Conservation (phyloP, 2,888 invertebrate genomes). For the Diaperis boleti region DNA sequence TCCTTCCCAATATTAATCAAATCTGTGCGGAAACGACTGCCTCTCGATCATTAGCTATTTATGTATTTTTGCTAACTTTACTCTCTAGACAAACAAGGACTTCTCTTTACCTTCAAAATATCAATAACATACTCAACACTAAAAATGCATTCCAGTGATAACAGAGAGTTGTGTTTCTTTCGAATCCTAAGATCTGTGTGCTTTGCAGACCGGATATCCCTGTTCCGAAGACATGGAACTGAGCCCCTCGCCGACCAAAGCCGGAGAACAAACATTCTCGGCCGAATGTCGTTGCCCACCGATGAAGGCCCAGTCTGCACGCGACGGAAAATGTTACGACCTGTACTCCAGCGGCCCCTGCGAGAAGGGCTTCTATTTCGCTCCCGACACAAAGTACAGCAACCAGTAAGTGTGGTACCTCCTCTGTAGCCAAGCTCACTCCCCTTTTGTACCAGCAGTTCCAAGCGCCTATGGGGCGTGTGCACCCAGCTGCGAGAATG, state of each 20-base stretch:
- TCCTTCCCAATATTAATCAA: too few species aligned
- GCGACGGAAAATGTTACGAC: constrained; percentile 78
- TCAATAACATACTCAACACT: too few species aligned
- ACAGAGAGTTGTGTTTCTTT: too few species aligned
- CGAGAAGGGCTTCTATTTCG: constrained; percentile 79
- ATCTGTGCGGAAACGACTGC: too few species aligned
- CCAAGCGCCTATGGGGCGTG: constrained; percentile 75
- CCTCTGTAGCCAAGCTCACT: too few species aligned
- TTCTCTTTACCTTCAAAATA: too few species aligned
- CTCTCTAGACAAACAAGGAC: too few species aligned
- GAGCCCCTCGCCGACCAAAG: constrained; percentile 70
- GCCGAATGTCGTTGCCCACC: constrained; percentile 89
- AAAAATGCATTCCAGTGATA: too few species aligned
- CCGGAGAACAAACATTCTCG: constrained; percentile 68
- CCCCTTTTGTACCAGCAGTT: constrained; percentile 49
- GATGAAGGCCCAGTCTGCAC: constrained; percentile 78
- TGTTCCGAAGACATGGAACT: constrained; percentile 89
- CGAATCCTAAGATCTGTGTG: too few species aligned
- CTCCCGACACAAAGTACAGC: constrained; percentile 68
- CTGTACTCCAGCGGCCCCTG: constrained; percentile 84
- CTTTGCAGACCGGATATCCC: constrained; percentile 81
- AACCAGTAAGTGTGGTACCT: constrained; percentile 50
- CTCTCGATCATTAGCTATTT: too few species aligned
- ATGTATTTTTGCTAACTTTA: too few species aligned
- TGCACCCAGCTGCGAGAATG: constrained; percentile 78